Evolutionary conservation across 1,140 invertebrate genomes (phyloP), one percentile per base, ranked within the genome.

Genomic region (Ceratoteleas bidentatus): DNA sequence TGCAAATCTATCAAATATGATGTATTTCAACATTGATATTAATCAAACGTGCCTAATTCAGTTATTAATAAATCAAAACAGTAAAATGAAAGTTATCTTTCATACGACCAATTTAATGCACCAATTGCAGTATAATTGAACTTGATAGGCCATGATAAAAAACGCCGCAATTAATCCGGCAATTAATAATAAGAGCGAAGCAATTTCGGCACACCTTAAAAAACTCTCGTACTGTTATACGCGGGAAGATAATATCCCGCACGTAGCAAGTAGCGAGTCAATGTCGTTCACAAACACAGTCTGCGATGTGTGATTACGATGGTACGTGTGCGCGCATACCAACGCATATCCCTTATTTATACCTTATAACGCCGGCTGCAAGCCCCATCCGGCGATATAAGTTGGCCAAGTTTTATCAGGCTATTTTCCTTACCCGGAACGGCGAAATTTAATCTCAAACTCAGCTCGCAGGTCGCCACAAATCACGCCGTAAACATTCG

Each of bases 401-500:
- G 82, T 88, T 89, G 86, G 87, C 87, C 84, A 89, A 90, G 82
- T 90, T 90, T 89, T 88, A 87, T 87, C 88, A 83, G 82, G 85
- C 86, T 88, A 89, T 90, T 90, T 89, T 87, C 87, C 86, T 86
- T 88, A 87, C 86, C 86, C 85, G 82, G 85, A 90, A 90, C 86
- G 87, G 86, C 86, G 85, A 84, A 89, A 90, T 90, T 90, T 90
- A 90, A 90, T 90, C 89, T 87, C 74, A 77, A 89, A 89, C 88
- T 89, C 86, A 82, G 78, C 77, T 87, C 86, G 84, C 84, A 85
- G 85, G 83, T 87, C 75, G 80, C 89, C 89, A 88, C 89, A 90
- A 90, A 90, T 90, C 89, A 90, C 89, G 86, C 84, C 88, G 85
- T 91, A 90, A 91, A 90, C 88, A 89, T 89, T 84, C 83, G 76